Evolutionary conservation across 2,113 vertebrate genomes (phyloP), one percentile per base, ranked within the genome.

Genomic region (Cyphomyrus plagiostoma): DNA sequence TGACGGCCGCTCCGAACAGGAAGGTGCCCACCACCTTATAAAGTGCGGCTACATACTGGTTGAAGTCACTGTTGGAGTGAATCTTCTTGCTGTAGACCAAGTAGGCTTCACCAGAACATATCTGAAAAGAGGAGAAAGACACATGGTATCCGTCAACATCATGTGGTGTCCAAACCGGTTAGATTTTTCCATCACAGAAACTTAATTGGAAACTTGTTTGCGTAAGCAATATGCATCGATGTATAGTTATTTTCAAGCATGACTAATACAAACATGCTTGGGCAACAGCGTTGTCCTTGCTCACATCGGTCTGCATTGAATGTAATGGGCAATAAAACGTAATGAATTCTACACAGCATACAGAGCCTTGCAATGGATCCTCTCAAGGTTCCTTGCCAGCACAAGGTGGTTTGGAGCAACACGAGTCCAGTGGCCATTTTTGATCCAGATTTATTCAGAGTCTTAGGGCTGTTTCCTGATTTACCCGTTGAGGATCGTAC

Each of bases 11-110:
- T 35, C 97, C 97, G 0, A 98, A 98, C 92, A 98, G 82, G 92
- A 96, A 98, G 15, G 97, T 97, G 35, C 97, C 97, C 92, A 98
- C 92, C 45, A 98, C 97, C 92, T 97, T 98, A 92, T 98, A 98
- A 84, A 99, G 96, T 0, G 98, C 98, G 0, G 97, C 97, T 49
- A 97, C 89, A 13, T 99, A 99, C 91, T 97, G 97, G 94, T 99
- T 99, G 93, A 97, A 99, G 88, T 96, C 93, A 0, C 98, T 98
- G 88, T 95, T 97, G 0, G 98, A 99, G 91, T 97, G 95, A 70
- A 99, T 95, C n/a, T 94, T 96, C 46, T 98, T 95, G 0, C 94
- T 97, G 94, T 98, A 97, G 13, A 99, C 97, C 92, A 99, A 92
- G 92, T 97, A 99, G 0, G 98, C 97, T 88, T 99, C 98, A 3